Base-by-base conservation (phyloP, 2,888 invertebrate species). In the Myopa tessellatipennis region DNA sequence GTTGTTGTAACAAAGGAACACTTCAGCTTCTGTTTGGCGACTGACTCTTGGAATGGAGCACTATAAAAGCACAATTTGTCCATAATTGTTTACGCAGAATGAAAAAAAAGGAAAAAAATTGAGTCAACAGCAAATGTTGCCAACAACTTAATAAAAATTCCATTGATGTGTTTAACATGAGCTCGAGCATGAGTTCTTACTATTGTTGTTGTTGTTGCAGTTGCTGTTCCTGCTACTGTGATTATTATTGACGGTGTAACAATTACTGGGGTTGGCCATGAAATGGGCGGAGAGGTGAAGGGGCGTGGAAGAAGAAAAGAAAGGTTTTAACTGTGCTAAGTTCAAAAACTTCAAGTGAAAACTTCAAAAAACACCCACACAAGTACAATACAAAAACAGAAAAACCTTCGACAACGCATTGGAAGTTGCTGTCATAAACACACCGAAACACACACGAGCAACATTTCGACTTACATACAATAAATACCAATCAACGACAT, bases 401-500 rank as follows among this genome's bases (percentile, higher is more conserved):
- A 38, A 45, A 34, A 34, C n/a, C 36, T n/a, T 67, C 16, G n/a
- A 45, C 45, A 45, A 45, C 58, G 60, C 60, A 72, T 72, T 81
- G 80, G 58, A 78, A 69, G 74, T 79, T 76, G 74, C 82, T 82
- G 82, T 83, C 83, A 83, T 80, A 55, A 10, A 55, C 55, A 50
- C 78, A 52, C 50, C 14, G 63, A 63, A 36, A 36, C 50, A 36
- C 74, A 63, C 38, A 34, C 71, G n/a, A 55, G 10, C 55, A 81
- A 80, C 83, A 82, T 82, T 82, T 82, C 81, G 82, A 83, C 81
- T 79, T 81, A 86, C 84, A 88, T 88, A 88, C 26, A 88, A 45
- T 45, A 45, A 45, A 88, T 88, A 88, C 87, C 87, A 87, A 88
- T 88, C 88, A 87, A 87, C 86, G 84, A 85, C 88, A 87, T 87